Evolutionary conservation across 2,888 invertebrate genomes (phyloP).

Genomic region (Holacanthella duospinosa): DNA sequence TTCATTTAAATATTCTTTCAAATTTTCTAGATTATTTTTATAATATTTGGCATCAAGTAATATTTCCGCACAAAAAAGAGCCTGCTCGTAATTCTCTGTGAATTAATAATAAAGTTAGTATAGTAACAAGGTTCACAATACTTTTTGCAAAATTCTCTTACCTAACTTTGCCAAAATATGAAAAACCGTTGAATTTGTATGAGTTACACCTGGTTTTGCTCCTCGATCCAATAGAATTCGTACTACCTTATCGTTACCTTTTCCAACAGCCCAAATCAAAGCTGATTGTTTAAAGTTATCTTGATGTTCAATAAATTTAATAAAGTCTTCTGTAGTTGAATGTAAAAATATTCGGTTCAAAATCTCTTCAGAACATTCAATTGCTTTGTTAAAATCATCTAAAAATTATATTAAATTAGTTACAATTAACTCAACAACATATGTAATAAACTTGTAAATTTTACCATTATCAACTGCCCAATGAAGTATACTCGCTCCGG

Average conservation of each 20-base stretch:
- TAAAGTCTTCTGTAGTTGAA: not conserved
- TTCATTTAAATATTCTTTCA: not conserved
- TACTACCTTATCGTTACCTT: not conserved
- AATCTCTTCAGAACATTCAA: not conserved
- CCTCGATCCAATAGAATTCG: not conserved
- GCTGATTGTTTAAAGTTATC: not conserved
- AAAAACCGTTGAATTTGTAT: not conserved
- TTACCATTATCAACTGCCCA: conserved; percentile 4
- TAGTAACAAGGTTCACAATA: too few species aligned
- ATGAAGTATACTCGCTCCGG: not conserved
- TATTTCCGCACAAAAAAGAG: not conserved
- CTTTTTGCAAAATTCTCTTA: not conserved
- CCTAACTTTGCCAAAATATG: conserved; percentile 1
- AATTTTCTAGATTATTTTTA: not conserved
- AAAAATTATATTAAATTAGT: not conserved
- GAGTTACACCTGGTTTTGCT: not conserved
- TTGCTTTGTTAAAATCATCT: not conserved
- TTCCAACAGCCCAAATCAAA: conserved; percentile 1
- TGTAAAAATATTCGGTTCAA: not conserved
- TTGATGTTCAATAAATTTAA: not conserved
- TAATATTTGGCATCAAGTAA: not conserved
- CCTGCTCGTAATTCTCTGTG: not conserved
- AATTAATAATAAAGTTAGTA: too few species aligned
- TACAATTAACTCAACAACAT: not conserved
- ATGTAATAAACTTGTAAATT: not conserved